phyloP scores from a whole-genome alignment of 2,888 invertebrate species.

The Heliconius erato region DNA sequence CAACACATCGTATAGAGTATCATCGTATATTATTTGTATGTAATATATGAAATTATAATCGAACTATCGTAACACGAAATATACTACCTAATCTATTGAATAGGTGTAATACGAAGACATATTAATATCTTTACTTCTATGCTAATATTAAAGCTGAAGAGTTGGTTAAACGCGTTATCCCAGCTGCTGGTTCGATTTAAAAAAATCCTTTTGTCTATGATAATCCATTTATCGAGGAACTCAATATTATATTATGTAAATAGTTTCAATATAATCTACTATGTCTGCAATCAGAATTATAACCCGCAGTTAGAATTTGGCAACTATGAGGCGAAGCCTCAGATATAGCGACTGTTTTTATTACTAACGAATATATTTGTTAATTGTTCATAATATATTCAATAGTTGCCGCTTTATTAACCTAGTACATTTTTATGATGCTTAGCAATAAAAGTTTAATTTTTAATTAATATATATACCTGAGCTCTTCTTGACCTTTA shows the following conservation, averaged over 20 bases:
- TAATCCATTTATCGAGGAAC: neutral
- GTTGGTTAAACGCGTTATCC: neutral
- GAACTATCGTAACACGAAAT: neutral
- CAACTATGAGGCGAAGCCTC: too few species aligned
- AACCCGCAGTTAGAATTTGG: too few species aligned
- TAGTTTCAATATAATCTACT: too few species aligned
- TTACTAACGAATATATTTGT: neutral
- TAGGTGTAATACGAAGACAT: too few species aligned
- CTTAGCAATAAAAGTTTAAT: conserved; percentile 17
- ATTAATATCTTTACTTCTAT: too few species aligned
- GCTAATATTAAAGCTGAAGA: neutral
- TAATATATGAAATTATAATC: neutral
- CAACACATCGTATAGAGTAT: neutral
- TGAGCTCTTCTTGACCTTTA: conserved; percentile 17
- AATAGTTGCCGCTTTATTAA: conserved; percentile 23
- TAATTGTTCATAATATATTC: neutral
- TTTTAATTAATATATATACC: conserved; percentile 17
- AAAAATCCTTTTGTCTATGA: too few species aligned
- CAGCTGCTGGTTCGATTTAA: neutral
- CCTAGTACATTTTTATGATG: neutral
- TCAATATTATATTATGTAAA: too few species aligned
- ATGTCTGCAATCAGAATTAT: too few species aligned
- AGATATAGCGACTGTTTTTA: neutral
- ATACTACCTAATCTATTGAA: too few species aligned
- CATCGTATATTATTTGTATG: neutral